These are phyloP conservation scores for Halcyon leucocephala DNA, from an alignment of 2,797 vertebrate genomes.

Conservation along the genomic window DNA sequence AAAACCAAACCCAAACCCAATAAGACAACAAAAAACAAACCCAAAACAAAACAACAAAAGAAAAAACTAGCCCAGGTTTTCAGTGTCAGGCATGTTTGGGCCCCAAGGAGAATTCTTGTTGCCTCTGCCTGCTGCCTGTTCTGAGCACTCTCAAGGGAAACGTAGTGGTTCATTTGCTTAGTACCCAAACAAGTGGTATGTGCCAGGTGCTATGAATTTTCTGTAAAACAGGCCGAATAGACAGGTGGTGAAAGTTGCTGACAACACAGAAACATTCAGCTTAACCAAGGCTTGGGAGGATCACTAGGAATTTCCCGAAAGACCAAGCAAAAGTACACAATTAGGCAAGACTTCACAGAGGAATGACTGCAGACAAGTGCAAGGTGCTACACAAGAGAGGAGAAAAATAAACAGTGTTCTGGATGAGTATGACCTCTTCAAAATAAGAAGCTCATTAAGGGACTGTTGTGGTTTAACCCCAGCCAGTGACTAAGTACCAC, in stretches of 20 bases:
- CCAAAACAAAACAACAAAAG: not conserved
- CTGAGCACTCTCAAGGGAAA: not conserved
- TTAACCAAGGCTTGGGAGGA: not conserved
- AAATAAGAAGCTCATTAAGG: not conserved
- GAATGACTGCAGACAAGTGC: not conserved
- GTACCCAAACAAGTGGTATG: not conserved
- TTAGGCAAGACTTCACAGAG: not conserved
- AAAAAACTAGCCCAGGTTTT: not conserved
- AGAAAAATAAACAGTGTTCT: not conserved
- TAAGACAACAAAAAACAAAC: not conserved
- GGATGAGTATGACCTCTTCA: not conserved
- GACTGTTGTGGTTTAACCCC: not conserved
- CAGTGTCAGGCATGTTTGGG: not conserved
- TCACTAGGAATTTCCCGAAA: constrained; percentile 36
- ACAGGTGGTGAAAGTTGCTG: constrained; percentile 55
- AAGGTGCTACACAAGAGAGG: not conserved
- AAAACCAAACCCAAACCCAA: not conserved
- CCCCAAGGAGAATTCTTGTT: not conserved
- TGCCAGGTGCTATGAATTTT: constrained; percentile 24
- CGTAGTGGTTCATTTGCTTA: fast-evolving
- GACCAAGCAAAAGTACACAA: not conserved
- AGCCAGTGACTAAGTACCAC: not conserved
- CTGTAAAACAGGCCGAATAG: constrained; percentile 6
- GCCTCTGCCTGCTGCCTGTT: not conserved
- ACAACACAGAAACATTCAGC: constrained; percentile 21